A percentile compares a stretch with the other conserved stretches of the same genome.
Conservation (phyloP, 2,797 vertebrate species). For the Labroides dimidiatus region DNA sequence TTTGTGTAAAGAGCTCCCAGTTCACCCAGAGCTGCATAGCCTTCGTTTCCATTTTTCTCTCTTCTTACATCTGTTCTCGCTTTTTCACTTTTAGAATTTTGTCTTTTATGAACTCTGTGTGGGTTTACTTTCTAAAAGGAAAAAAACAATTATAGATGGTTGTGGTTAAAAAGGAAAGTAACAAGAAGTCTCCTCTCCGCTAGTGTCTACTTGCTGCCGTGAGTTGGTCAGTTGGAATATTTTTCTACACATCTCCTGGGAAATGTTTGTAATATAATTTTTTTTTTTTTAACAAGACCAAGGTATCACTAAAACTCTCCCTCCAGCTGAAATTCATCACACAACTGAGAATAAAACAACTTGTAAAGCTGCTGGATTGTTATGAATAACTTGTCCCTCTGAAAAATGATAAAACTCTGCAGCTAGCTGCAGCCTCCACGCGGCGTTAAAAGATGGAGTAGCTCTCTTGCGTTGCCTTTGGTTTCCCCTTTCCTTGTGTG, state of each 20-base stretch:
- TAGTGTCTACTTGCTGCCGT: constrained; percentile 33
- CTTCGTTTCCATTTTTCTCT: neutral
- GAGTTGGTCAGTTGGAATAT: constrained; percentile 51
- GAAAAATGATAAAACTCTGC: constrained; percentile 65
- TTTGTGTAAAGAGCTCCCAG: constrained; percentile 19
- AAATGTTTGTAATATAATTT: constrained; percentile 37
- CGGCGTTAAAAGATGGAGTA: constrained; percentile 62
- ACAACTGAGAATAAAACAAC: constrained; percentile 52
- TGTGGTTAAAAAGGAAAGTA: constrained; percentile 58
- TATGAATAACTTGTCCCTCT: constrained; percentile 63
- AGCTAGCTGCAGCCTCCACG: constrained; percentile 46
- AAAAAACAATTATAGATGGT: constrained; percentile 32
- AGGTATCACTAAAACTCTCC: constrained; percentile 49
- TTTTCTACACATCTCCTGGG: constrained; percentile 44
- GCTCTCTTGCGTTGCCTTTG: constrained; percentile 63
- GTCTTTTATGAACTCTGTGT: constrained; percentile 24
- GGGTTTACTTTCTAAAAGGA: constrained; percentile 26
- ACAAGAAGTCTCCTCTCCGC: constrained; percentile 34
- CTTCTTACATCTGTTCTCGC: neutral
- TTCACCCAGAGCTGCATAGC: neutral
- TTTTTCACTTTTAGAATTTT: constrained; percentile 13
- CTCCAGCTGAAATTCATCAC: constrained; percentile 48
- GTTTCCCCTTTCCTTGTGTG: constrained; percentile 72
- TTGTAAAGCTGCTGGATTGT: constrained; percentile 51
- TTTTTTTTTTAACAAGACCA: constrained; percentile 21